These are phyloP conservation scores for Mythimna albipuncta DNA, from an alignment of 2,888 invertebrate genomes.

Conservation along the genomic window DNA sequence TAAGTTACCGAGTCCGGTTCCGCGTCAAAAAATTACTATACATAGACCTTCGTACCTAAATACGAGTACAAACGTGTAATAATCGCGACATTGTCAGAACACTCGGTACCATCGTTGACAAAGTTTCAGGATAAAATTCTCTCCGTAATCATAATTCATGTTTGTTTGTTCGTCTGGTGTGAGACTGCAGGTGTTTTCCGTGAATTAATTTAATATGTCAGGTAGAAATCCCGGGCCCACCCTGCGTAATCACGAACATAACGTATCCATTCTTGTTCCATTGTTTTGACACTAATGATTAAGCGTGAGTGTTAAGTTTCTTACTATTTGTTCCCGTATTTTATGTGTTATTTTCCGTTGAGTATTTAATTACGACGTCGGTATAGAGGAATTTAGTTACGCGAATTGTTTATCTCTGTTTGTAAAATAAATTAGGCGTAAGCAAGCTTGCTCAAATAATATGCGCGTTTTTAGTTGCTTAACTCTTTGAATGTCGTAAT, in stretches of 20 bases:
- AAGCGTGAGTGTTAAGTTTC: constrained; percentile 64
- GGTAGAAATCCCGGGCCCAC: constrained; percentile 47
- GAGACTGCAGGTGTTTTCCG: constrained; percentile 69
- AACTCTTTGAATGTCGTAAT: too few relatives aligned
- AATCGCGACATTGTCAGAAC: constrained; percentile 3
- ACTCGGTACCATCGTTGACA: constrained; percentile 17
- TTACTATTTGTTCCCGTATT: constrained; percentile 38
- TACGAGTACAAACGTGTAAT: constrained; percentile 17
- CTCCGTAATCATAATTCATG: constrained; percentile 47
- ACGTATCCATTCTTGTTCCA: constrained; percentile 62
- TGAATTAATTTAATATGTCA: constrained; percentile 72
- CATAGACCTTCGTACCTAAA: not conserved
- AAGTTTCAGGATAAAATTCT: constrained; percentile 34
- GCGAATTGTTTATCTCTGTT: constrained; percentile 6
- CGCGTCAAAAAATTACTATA: not conserved
- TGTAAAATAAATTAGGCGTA: not conserved
- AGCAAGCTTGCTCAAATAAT: not conserved
- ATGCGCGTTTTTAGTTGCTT: not conserved
- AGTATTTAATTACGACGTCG: constrained; percentile 25
- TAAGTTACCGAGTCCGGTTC: not conserved
- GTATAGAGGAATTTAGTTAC: constrained; percentile 1
- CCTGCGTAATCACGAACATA: constrained; percentile 63
- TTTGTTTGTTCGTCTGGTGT: constrained; percentile 60
- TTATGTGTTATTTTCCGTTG: constrained; percentile 29
- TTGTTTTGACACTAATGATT: constrained; percentile 69